A percentile compares a stretch with the other conserved stretches of the same genome.
These are phyloP conservation scores for Syrphus vitripennis DNA, from an alignment of 2,888 invertebrate species.

Conservation along the genomic window DNA sequence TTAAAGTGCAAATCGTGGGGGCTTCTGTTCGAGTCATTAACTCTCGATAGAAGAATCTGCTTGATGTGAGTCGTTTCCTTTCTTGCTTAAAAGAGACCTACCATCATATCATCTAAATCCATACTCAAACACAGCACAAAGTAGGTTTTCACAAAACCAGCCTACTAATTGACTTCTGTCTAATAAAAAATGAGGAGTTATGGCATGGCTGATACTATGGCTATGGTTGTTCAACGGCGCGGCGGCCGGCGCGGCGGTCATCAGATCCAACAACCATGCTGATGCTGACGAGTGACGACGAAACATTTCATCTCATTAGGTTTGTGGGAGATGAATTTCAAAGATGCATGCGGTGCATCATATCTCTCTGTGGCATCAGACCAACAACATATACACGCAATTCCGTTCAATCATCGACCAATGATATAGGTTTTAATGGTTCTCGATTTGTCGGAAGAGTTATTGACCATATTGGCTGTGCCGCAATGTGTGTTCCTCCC, in stretches of 20 bases:
- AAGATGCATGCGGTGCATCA: slow-evolving; percentile 54
- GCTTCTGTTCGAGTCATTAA: slow-evolving; percentile 64
- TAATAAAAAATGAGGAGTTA: slow-evolving; percentile 67
- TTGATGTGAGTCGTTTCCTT: slow-evolving; percentile 27
- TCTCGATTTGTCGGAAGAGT: slow-evolving; percentile 69
- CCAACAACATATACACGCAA: slow-evolving; percentile 47
- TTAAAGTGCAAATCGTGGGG: slow-evolving; percentile 17
- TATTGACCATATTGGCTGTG: slow-evolving; percentile 66
- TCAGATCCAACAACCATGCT: slow-evolving; percentile 13
- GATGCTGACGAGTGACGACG: neutral
- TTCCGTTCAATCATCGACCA: slow-evolving; percentile 68
- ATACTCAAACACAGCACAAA: neutral
- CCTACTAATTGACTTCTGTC: slow-evolving; percentile 71
- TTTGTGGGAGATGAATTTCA: slow-evolving; percentile 54
- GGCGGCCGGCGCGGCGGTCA: too few relatives aligned
- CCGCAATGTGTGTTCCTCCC: slow-evolving; percentile 42
- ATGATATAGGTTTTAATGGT: slow-evolving; percentile 71
- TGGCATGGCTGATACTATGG: slow-evolving; percentile 5
- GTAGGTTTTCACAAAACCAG: slow-evolving; percentile 46
- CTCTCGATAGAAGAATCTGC: slow-evolving; percentile 40
- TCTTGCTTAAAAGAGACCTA: neutral
- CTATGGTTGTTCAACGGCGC: slow-evolving; percentile 25
- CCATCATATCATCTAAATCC: slow-evolving; percentile 14
- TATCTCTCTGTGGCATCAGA: slow-evolving; percentile 39
- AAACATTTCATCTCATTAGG: slow-evolving; percentile 65